Conservation (phyloP, 2,888 invertebrate genomes). For the Melangyna quadrimaculata region DNA sequence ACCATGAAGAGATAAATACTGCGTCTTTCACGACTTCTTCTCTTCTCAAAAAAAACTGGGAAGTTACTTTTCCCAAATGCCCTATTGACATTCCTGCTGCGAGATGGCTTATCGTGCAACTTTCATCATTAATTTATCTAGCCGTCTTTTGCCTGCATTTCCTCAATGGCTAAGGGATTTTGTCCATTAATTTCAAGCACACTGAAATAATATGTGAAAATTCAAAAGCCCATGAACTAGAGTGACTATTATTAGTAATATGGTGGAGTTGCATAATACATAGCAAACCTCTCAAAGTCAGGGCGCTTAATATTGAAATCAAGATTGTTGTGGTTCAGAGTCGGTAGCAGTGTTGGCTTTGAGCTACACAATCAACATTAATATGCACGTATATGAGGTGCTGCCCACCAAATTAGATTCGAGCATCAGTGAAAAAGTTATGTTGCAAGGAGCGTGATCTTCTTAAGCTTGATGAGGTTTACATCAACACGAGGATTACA, state of each 20-base stretch:
- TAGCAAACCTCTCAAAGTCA: slow-evolving; percentile 17
- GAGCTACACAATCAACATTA: not conserved
- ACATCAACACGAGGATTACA: not conserved
- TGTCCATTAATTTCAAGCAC: not conserved
- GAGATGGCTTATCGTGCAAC: slow-evolving; percentile 57
- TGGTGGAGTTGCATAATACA: slow-evolving; percentile 10
- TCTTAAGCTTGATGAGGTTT: not conserved
- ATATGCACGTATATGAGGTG: not conserved
- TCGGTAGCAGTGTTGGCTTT: not conserved
- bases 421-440: not conserved
- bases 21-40: slow-evolving; percentile 34
- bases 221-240: not conserved
- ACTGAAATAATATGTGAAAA: not conserved
- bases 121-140: slow-evolving; percentile 66
- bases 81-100: slow-evolving; percentile 65
- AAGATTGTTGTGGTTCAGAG: not conserved
- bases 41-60: slow-evolving; percentile 50
- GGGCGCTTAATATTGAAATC: slow-evolving; percentile 6
- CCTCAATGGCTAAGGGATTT: slow-evolving; percentile 8
- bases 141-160: slow-evolving; percentile 7
- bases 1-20: not conserved
- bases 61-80: slow-evolving; percentile 55
- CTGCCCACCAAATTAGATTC: slow-evolving; percentile 17
- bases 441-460: slow-evolving; percentile 40
- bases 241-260: not conserved